These are phyloP conservation scores for Belonocnema kinseyi DNA, from an alignment of 1,140 invertebrate species.

Conservation along the genomic window DNA sequence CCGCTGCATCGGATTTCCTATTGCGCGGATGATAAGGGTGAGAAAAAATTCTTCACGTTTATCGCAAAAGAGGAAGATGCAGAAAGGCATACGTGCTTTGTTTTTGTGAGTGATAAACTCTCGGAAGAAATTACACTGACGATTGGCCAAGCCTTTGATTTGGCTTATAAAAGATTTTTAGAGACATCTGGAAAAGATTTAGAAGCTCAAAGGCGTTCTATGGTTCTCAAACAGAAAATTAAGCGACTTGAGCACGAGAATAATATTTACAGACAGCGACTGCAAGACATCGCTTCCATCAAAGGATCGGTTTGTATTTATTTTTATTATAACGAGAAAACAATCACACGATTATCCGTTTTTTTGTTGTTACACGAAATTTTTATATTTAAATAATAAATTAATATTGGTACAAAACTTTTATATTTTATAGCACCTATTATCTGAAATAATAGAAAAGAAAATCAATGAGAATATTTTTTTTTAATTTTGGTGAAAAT, in stretches of 20 bases:
- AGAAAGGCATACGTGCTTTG: constrained; percentile 95
- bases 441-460: no score
- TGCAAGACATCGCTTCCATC: constrained; percentile 78
- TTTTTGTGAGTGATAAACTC: constrained; percentile 96
- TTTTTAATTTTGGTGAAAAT: no score
- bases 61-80: constrained; percentile 92
- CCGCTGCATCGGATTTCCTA: constrained; percentile 98
- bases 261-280: constrained; percentile 80
- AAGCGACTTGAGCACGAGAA: constrained; percentile 85
- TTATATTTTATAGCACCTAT: no score
- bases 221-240: constrained; percentile 85
- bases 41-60: constrained; percentile 97
- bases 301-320: constrained; percentile 69
- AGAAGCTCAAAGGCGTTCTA: constrained; percentile 83
- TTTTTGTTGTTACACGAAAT: no score
- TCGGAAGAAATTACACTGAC: constrained; percentile 97
- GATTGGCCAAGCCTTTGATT: constrained; percentile 97
- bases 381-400: no score
- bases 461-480: no score
- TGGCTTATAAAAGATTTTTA: constrained; percentile 92
- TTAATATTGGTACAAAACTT: no score
- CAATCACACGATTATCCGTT: no score
- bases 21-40: constrained; percentile 98
- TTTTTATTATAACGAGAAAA: background rate
- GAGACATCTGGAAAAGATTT: constrained; percentile 86